Base-by-base conservation (phyloP, 2,888 invertebrate species). In the Nineta flava region DNA sequence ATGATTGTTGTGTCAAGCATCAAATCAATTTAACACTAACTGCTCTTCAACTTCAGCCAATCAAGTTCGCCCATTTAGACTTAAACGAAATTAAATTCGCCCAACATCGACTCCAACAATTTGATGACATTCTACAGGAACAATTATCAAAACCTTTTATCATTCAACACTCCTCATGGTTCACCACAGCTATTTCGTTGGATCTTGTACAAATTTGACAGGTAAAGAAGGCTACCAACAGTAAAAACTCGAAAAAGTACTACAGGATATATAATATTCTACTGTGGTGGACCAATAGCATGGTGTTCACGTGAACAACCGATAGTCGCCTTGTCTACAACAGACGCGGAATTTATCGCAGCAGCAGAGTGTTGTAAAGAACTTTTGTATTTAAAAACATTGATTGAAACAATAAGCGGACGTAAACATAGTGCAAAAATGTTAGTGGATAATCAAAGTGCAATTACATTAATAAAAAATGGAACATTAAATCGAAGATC, bases 331-430 rank as follows among this genome's bases (percentile, higher is more conserved):
- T 44, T 48, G 1, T 57, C 54, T 1, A 47, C 53, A 1, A 53
- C 55, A 2, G 58, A 56, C 42, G 55, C 58, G 15, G 56, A 58
- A 50, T 54, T 52, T 44, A 51, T 59, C 9, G 55, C 58, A 31
- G 45, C 45, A 10, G 52, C 53, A 17, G 56, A 56, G 21, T 54
- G 53, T 47, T 53, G 47, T 9, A 55, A 55, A 48, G 53, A 53
- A 47, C 3, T 56, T 6, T 9, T 46, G n/a, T 54, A 50, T 45
- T n/a, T 56, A 9, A 54, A 54, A 48, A 46, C 38, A 9, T 16
- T 55, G 19, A n/a, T 54, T 16, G 38, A 50, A 46, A 53, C 53
- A 16, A 12, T 56, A 17, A 52, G 31, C 7, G 19, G 38, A 9
- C 15, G 34, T 21, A n/a, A 41, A 17, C 12, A 52, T 2, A 45